Conservation (phyloP, 2,113 vertebrate species). For the Paracanthobrama guichenoti region DNA sequence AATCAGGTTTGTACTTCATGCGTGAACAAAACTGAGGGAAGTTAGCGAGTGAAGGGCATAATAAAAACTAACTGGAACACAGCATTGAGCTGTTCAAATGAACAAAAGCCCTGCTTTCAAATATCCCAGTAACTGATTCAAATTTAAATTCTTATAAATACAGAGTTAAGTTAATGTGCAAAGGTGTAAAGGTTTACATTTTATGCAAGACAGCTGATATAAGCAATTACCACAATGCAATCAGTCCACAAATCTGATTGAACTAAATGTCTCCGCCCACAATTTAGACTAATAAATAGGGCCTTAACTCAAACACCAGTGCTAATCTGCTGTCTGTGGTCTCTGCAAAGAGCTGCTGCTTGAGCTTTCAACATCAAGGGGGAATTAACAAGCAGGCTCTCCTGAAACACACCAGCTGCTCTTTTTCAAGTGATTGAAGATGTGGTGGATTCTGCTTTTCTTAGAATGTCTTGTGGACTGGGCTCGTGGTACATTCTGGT, state of each 20-base stretch:
- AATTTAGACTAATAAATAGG: not conserved
- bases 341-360: not conserved
- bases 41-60: too few species aligned
- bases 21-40: too few species aligned
- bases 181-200: too few species aligned
- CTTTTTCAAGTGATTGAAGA: not conserved
- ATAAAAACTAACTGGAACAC: too few species aligned
- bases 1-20: too few species aligned
- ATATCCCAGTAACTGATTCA: too few species aligned
- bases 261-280: not conserved
- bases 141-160: too few species aligned
- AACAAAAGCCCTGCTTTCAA: too few species aligned
- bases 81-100: too few species aligned
- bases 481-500: slow-evolving; percentile 15
- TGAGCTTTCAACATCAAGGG: not conserved
- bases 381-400: not conserved
- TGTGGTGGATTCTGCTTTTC: not conserved
- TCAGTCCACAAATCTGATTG: not conserved
- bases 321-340: not conserved
- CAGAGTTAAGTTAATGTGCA: too few species aligned
- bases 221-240: not conserved
- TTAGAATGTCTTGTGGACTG: slow-evolving; percentile 21
- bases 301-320: not conserved
- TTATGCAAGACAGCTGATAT: not conserved
- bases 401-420: not conserved